phyloP scores from a whole-genome alignment of 2,888 invertebrate species.

The Galerucella nymphaeae region DNA sequence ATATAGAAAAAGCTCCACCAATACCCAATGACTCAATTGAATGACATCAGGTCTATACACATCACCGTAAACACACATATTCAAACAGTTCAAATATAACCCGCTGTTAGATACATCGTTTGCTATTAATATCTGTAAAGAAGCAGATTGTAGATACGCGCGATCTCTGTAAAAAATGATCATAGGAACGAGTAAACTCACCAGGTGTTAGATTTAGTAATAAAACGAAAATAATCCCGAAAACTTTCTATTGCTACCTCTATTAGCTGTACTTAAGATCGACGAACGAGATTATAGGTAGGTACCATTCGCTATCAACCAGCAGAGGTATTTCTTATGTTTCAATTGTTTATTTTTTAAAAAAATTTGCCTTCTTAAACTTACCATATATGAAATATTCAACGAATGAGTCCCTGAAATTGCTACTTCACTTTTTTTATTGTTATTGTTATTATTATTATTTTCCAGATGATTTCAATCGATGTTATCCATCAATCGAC shows the following conservation, averaged over 20 bases:
- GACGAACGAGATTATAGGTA: not conserved
- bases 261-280: not conserved
- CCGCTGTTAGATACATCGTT: conserved; percentile 30
- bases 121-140: conserved; percentile 19
- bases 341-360: no score
- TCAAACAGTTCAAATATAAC: conserved; percentile 9
- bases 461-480: conserved; percentile 29
- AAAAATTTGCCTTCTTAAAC: no score
- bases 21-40: not conserved
- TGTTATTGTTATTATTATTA: conserved; percentile 12
- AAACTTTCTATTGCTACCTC: not conserved
- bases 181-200: conserved; percentile 22
- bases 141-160: conserved; percentile 21
- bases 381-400: not conserved
- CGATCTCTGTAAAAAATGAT: conserved; percentile 19
- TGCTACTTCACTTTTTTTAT: conserved; percentile 29
- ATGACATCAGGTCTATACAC: not conserved
- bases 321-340: not conserved
- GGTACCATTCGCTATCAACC: not conserved
- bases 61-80: not conserved
- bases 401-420: conserved; percentile 13
- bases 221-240: conserved; percentile 8
- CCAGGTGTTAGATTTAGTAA: conserved; percentile 31
- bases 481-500: conserved; percentile 42
- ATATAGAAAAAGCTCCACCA: not conserved